These are phyloP conservation scores for Myotis lucifugus DNA, from an alignment of 2,113 vertebrate genomes.

Conservation along the genomic window DNA sequence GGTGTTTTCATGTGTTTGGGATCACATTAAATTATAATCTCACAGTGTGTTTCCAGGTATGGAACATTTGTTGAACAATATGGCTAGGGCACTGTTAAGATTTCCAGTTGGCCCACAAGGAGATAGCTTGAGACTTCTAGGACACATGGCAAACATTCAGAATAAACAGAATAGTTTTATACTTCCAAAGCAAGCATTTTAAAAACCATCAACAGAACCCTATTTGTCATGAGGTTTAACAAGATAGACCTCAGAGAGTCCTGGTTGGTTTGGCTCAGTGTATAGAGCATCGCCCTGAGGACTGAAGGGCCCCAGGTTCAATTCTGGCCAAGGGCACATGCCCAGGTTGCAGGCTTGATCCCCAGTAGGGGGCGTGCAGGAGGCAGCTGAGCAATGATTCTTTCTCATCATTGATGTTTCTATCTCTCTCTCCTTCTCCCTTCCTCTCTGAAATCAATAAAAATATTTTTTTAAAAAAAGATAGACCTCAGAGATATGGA, in stretches of 20 bases:
- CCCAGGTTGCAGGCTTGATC: too few relatives aligned
- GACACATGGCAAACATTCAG: not conserved
- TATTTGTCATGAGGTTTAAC: not conserved
- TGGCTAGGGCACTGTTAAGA: not conserved
- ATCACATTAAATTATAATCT: slow-evolving; percentile 75
- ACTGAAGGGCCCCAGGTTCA: too few relatives aligned
- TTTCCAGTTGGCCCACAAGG: slow-evolving; percentile 9
- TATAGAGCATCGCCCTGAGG: too few relatives aligned
- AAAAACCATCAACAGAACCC: not conserved
- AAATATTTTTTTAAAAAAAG: too few relatives aligned
- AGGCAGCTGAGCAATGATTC: too few relatives aligned
- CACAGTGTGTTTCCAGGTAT: slow-evolving; percentile 76
- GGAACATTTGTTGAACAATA: slow-evolving; percentile 66
- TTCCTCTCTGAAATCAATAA: too few relatives aligned
- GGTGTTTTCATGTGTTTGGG: slow-evolving; percentile 76
- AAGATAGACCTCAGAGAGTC: not conserved
- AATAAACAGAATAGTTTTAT: not conserved
- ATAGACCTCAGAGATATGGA: not conserved
- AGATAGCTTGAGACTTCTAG: slow-evolving; percentile 11
- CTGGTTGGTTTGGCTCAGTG: too few relatives aligned
- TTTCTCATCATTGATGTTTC: too few relatives aligned
- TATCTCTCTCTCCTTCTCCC: too few relatives aligned
- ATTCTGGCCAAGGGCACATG: too few relatives aligned
- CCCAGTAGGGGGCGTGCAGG: too few relatives aligned
- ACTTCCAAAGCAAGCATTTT: not conserved